These are phyloP conservation scores for Macrochelys suwanniensis DNA, from an alignment of 2,797 vertebrate species.

Conservation along the genomic window DNA sequence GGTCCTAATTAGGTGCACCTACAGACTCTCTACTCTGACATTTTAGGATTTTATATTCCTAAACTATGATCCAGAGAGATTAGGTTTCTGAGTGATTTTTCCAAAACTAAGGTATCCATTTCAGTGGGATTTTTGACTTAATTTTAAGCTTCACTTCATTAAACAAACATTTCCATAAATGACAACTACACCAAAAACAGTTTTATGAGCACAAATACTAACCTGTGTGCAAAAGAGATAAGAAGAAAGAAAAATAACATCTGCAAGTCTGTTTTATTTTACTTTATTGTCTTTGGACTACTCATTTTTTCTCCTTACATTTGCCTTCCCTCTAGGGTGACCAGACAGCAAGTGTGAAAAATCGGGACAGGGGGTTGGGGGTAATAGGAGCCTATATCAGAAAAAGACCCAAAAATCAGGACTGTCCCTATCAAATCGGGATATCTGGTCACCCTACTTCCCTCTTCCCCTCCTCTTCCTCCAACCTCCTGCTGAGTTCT, in stretches of 20 bases:
- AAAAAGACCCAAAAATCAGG: too few species aligned
- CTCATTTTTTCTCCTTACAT: not conserved
- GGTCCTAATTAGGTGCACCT: not conserved
- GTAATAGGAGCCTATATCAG: too few species aligned
- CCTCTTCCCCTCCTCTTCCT: not conserved
- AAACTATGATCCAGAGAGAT: not conserved
- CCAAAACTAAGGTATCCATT: not conserved
- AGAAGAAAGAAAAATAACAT: not conserved
- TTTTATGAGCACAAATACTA: not conserved
- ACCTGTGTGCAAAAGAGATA: not conserved
- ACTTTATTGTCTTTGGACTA: not conserved
- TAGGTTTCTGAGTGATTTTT: not conserved
- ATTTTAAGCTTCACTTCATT: not conserved
- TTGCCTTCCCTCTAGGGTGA: not conserved
- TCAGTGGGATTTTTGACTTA: not conserved
- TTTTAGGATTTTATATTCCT: not conserved
- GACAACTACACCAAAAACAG: slow-evolving; percentile 3
- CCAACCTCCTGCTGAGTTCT: not conserved
- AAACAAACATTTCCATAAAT: not conserved
- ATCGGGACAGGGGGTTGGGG: too few species aligned
- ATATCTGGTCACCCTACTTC: too few species aligned
- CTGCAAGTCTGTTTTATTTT: not conserved
- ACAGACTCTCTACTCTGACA: accelerated
- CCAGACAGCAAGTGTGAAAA: too few species aligned
- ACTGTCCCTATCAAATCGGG: too few species aligned